phyloP scores from a whole-genome alignment of 2,797 vertebrate species.

The Manis crassicaudata region DNA sequence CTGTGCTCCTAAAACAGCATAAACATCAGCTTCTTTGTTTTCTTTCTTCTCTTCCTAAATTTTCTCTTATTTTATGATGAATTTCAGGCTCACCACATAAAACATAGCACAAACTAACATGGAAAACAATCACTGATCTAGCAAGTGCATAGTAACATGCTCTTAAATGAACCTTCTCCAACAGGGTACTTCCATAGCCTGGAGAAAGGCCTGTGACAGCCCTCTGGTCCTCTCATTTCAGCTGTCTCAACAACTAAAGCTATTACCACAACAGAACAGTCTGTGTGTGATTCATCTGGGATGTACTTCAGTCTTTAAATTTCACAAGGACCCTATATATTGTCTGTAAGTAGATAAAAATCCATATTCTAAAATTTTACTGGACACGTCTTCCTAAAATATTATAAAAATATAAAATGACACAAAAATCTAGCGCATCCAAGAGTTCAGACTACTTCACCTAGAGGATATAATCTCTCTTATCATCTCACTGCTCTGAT shows the following conservation, averaged over 20 bases:
- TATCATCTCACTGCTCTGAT: not conserved
- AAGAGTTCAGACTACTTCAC: constrained; percentile 9
- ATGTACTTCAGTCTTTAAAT: not conserved
- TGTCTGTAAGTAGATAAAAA: constrained; percentile 2
- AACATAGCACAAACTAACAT: not conserved
- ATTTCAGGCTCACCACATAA: not conserved
- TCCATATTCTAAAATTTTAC: not conserved
- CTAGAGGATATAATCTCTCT: not conserved
- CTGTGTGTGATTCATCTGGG: not conserved
- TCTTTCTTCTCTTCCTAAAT: constrained; percentile 24
- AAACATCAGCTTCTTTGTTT: constrained; percentile 31
- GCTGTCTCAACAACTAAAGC: not conserved
- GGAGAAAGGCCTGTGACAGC: not conserved
- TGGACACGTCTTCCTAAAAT: constrained; percentile 33
- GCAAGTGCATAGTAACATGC: not conserved
- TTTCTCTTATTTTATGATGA: constrained; percentile 24
- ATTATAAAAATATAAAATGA: not conserved
- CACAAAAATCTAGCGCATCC: not conserved
- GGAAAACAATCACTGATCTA: constrained; percentile 9
- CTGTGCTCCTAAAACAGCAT: constrained; percentile 32
- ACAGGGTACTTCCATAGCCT: not conserved
- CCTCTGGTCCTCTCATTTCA: not conserved
- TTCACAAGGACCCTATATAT: not conserved
- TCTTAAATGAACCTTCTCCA: not conserved
- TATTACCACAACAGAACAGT: not conserved